Evolutionary conservation across 2,797 vertebrate genomes (phyloP), one percentile per base, ranked within the genome.

Genomic region (Bovichtus variegatus): DNA sequence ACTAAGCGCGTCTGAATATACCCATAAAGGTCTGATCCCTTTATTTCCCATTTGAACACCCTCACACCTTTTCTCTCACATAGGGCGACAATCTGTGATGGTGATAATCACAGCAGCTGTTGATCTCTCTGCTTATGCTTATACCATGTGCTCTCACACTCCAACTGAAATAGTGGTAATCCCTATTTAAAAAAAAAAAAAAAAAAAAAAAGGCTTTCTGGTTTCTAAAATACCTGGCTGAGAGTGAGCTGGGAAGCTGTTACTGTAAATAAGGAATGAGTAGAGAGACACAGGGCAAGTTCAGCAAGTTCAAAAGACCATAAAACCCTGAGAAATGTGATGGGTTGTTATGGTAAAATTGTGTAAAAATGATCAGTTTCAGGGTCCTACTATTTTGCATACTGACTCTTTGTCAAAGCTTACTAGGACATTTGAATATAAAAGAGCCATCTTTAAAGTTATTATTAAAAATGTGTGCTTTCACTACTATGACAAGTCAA

Each of bases 161-260:
- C 31, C 27, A 57, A 72, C 51, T 64, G 29, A 67, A 76, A 57
- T 29, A 15, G 70, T 31, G 51, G 29, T 72, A 73, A 78, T 72
- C 51, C n/a, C 23, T 9, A 55, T 71, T 10, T 5, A 27, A 27
- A 27, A 27, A 27, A 1, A 27, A 23, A 23, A 27, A 27, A 23
- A 23, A 27, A n/a, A n/a, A n/a, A 46, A 38, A 57, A 62, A 27
- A 49, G 7, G 15, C 11, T 41, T 60, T 43, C 23, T 54, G 59
- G 62, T 76, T 58, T 82, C 31, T 65, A 40, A 79, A 68, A 78
- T 67, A 70, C 62, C 34, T 82, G 60, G 21, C 69, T 44, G 55
- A 47, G 58, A 61, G 43, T 0, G 19, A 78, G n/a, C 41, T 51
- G 61, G 66, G 76, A 79, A 59, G 71, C 23, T 76, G 67, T 53